Evolutionary conservation across 2,797 vertebrate genomes (phyloP).

Genomic region (Sarcoramphus papa): DNA sequence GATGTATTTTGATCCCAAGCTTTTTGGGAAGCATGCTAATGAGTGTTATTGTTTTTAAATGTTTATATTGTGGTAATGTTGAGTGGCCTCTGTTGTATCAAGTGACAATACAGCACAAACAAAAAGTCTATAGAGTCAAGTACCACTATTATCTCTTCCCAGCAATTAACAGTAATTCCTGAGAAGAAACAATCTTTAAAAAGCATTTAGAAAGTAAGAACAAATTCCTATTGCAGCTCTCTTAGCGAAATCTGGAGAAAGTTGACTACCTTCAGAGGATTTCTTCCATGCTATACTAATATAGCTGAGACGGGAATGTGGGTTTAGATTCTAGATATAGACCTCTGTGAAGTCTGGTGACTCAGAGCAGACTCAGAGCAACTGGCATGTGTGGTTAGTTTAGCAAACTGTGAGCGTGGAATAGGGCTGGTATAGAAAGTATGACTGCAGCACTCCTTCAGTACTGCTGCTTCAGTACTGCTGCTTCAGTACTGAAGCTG

Average conservation of each 20-base stretch:
- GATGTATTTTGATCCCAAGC: background rate
- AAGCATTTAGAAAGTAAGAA: background rate
- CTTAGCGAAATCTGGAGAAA: background rate
- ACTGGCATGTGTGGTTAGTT: background rate
- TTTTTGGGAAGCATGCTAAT: slow-evolving; percentile 22
- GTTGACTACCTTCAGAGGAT: background rate
- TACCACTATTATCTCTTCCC: background rate
- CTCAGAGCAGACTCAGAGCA: slow-evolving; percentile 17
- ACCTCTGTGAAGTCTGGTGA: slow-evolving; percentile 20
- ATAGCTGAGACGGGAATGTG: background rate
- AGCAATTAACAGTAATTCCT: background rate
- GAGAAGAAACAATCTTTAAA: background rate
- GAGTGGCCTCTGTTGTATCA: background rate
- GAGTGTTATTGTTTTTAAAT: background rate
- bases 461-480: background rate
- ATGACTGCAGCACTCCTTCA: background rate
- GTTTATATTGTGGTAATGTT: background rate
- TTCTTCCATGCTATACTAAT: background rate
- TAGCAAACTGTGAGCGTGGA: background rate
- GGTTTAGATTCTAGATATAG: slow-evolving; percentile 4
- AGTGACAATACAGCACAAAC: background rate
- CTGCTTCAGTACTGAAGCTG: background rate
- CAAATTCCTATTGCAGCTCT: background rate
- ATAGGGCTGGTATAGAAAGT: background rate
- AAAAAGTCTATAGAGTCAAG: background rate